phyloP scores from a whole-genome alignment of 2,888 invertebrate species.

The Empis stercorea region DNA sequence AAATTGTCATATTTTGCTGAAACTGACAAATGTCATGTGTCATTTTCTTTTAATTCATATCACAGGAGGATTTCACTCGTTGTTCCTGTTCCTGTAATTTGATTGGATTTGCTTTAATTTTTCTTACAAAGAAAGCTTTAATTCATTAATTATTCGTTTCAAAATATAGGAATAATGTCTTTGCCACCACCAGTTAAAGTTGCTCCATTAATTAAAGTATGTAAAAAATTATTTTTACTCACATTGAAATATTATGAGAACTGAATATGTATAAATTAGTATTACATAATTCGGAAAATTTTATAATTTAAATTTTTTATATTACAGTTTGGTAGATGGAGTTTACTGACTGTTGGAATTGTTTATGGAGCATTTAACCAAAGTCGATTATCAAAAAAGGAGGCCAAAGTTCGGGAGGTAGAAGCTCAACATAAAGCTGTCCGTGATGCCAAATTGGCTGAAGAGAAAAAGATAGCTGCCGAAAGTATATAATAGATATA shows the following conservation, averaged over 20 bases:
- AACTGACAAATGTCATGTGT: too few species aligned
- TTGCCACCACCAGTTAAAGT: constrained; percentile 53
- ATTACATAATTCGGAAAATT: neutral
- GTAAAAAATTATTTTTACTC: constrained; percentile 14
- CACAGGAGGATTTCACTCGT: too few species aligned
- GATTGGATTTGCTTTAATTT: too few species aligned
- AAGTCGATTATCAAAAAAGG: constrained; percentile 52
- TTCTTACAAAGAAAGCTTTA: too few species aligned
- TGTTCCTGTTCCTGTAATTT: too few species aligned
- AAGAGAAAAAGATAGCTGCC: constrained; percentile 51
- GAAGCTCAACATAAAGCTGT: constrained; percentile 53
- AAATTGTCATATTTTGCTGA: too few species aligned
- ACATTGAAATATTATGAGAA: too few species aligned
- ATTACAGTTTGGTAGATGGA: constrained; percentile 68
- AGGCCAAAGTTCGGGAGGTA: constrained; percentile 48
- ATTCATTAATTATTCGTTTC: too few species aligned
- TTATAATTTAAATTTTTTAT: neutral
- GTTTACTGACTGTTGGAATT: constrained; percentile 56
- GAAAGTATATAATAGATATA: constrained; percentile 38
- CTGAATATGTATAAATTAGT: too few species aligned
- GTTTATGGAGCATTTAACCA: constrained; percentile 65
- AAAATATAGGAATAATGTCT: neutral
- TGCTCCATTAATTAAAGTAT: constrained; percentile 70
- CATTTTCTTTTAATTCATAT: too few species aligned
- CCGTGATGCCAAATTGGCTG: constrained; percentile 57